Evolutionary conservation across 2,113 vertebrate genomes (phyloP), one percentile per base, ranked within the genome.

Genomic region (Phrynocephalus versicolor): DNA sequence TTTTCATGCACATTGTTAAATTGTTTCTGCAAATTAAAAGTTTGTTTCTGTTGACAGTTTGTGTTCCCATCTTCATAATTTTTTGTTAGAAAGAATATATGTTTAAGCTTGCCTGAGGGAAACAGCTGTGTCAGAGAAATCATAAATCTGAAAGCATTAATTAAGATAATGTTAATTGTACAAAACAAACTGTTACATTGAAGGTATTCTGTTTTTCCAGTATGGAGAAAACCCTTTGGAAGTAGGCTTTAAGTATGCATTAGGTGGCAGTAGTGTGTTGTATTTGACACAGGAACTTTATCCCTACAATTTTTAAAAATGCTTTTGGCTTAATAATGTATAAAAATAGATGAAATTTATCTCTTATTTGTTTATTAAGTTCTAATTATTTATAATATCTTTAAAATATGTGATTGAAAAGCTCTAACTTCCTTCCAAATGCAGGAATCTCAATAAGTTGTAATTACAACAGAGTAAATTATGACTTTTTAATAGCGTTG

Each of bases 201-300:
- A 41, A 55, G 30, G 51, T 60, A 45, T 60, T 81, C 25, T 0
- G 0, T 19, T 85, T 65, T 58, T 6, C 9, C 0, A 2, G 6
- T 8, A 25, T 33, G 0, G 81, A 45, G 85, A 72, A 88, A 87
- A 86, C 70, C 58, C 79, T 65, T 79, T 78, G 87, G 62, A 88
- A 45, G 84, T 51, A 64, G 37, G 88, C 91, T 81, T 90, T 88
- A 67, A 67, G 74, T 83, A 92, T 95, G 93, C 97, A 97, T 96
- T 98, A 98, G 97, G 97, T 97, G 97, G 97, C 97, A 98, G 97
- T 96, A 97, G 97, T 92, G 97, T 96, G 97, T 97, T 96, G 94
- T 92, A 83, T 89, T 97, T 97, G 92, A 92, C 74, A 7, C 92
- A 89, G 89, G 88, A 88, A 91, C 87, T 91, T 90, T 91, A 87